Base-by-base conservation (phyloP, 2,113 vertebrate genomes). In the Lichenostomus cassidix region DNA sequence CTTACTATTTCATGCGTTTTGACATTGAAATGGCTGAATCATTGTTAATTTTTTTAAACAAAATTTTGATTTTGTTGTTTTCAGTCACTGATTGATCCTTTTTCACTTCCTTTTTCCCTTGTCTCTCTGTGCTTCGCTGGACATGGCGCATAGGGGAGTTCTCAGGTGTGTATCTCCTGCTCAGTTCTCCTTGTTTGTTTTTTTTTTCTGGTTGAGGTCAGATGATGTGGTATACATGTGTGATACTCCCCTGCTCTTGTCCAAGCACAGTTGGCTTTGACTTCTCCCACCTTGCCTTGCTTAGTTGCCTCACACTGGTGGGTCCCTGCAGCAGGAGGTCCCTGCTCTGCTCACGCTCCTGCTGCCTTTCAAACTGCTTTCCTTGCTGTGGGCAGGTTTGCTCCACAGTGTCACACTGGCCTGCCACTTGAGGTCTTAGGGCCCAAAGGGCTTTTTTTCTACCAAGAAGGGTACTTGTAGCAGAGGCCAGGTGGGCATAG, bases 111-210 rank as follows among this genome's bases (percentile, higher is more conserved):
- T 97, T 96, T 96, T 79, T 92, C 94, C 83, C 97, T 95, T 95
- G 92, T 97, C 91, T 97, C 96, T 97, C 97, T 98, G 97, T 98
- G 98, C 98, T 98, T 98, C 98, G 97, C 98, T 98, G 98, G 99
- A 98, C 98, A 97, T 96, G 97, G 95, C 97, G 97, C 97, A 68
- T 99, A 99, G 99, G 99, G 97, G 99, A 99, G 98, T 99, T 99
- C 98, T 99, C 99, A 99, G 99, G 99, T 99, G 98, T 98, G 99
- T 99, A 99, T 99, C 97, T 97, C 95, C 96, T 94, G 83, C 90
- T 97, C 97, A 96, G 96, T 97, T 92, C 97, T 83, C 95, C 97
- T 97, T 91, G 46, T 96, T 97, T 97, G 42, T 44, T 69, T 92
- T 82, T 87, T 87, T 94, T 90, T 31, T 33, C 22, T 35, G 46